Evolutionary conservation across 2,113 vertebrate species (phyloP).

Genomic region (Platycercus adscitus): DNA sequence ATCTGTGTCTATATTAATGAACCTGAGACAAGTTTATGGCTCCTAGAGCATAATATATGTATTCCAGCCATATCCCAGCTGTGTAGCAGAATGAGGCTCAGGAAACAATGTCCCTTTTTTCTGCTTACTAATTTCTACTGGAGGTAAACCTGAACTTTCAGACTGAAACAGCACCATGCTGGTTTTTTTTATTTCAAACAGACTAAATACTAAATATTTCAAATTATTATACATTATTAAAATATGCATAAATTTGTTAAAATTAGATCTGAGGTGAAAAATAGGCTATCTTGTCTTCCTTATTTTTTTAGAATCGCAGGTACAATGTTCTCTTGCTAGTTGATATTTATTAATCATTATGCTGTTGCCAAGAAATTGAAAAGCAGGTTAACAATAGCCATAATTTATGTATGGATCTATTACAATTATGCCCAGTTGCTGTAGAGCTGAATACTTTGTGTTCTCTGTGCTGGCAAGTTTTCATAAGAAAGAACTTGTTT

Average conservation of each 20-base stretch:
- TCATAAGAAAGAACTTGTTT: background rate
- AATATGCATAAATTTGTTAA: background rate
- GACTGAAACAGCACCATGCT: background rate
- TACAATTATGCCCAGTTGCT: background rate
- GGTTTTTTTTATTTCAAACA: background rate
- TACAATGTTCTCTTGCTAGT: background rate
- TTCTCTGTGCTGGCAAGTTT: conserved; percentile 5
- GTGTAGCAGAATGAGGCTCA: background rate
- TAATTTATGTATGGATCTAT: conserved; percentile 36
- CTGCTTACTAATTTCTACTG: background rate
- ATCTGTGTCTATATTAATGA: accelerated
- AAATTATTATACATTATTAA: background rate
- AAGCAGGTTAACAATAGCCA: conserved; percentile 15
- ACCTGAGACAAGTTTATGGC: background rate
- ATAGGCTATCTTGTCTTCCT: background rate
- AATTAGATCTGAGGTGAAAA: background rate
- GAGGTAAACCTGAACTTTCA: background rate
- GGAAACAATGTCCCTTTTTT: background rate
- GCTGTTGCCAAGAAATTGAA: conserved; percentile 12
- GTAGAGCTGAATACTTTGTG: background rate
- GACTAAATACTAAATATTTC: background rate
- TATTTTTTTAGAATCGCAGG: background rate
- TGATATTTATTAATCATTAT: background rate
- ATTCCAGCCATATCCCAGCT: background rate
- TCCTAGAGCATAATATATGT: background rate